Evolutionary conservation across 2,888 invertebrate genomes (phyloP).

Genomic region (Malthinus flaveolus): DNA sequence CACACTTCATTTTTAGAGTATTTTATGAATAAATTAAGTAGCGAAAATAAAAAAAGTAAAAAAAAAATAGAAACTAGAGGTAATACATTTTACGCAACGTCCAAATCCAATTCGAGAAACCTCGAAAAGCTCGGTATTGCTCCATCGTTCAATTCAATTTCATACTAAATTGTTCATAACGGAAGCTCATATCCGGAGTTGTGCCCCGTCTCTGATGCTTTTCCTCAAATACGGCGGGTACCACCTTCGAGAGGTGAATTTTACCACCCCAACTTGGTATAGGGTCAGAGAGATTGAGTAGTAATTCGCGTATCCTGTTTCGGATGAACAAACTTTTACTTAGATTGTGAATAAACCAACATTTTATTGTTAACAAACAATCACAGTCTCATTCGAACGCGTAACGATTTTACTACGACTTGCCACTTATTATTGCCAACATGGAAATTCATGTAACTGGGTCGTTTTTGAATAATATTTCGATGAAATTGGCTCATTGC

Average conservation of each 20-base stretch:
- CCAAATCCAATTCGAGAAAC: constrained; percentile 43
- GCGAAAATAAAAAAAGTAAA: constrained; percentile 7
- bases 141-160: constrained; percentile 54
- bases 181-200: constrained; percentile 82
- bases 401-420: constrained; percentile 24
- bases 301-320: constrained; percentile 43
- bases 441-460: constrained; percentile 36
- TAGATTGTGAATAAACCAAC: constrained; percentile 32
- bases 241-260: constrained; percentile 27
- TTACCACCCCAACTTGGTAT: constrained; percentile 27
- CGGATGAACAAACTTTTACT: constrained; percentile 37
- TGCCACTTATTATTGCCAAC: constrained; percentile 32
- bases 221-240: constrained; percentile 26
- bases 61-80: constrained; percentile 20
- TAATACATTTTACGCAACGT: constrained; percentile 23
- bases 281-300: constrained; percentile 39
- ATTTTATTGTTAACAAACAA: not conserved
- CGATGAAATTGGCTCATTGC: too few relatives aligned
- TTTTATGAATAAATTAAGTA: too few relatives aligned
- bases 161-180: constrained; percentile 77
- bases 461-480: constrained; percentile 5
- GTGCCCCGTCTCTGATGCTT: constrained; percentile 35
- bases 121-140: constrained; percentile 44
- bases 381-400: constrained; percentile 23
- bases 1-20: too few relatives aligned